Conservation (phyloP, 1,140 invertebrate genomes). For the Campodea augens region DNA sequence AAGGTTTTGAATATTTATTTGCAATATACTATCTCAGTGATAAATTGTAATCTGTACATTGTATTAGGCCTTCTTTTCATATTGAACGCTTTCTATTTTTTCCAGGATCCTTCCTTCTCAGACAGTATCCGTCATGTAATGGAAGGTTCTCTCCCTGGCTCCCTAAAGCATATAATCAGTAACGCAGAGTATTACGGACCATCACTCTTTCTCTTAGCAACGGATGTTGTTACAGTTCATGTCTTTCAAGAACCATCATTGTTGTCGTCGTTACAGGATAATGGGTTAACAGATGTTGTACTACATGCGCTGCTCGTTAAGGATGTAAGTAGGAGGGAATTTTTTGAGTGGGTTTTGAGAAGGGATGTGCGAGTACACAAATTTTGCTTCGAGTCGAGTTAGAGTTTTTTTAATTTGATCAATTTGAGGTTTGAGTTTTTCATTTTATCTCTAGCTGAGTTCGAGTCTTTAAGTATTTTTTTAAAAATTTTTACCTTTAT, state of each 20-base stretch:
- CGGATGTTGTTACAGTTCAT: slow-evolving; percentile 78
- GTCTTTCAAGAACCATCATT: slow-evolving; percentile 84
- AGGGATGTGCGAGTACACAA: too few species aligned
- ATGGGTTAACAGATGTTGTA: slow-evolving; percentile 75
- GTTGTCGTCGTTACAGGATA: slow-evolving; percentile 65
- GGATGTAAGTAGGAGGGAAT: slow-evolving; percentile 34
- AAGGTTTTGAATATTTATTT: too few species aligned
- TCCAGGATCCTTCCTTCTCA: slow-evolving; percentile 56
- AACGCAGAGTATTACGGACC: slow-evolving; percentile 86
- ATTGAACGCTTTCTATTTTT: slow-evolving; percentile 11
- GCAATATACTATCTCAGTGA: too few species aligned
- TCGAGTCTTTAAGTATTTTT: too few species aligned
- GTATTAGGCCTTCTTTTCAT: background rate
- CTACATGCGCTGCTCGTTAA: slow-evolving; percentile 68
- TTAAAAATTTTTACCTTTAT: too few species aligned
- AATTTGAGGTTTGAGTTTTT: background rate
- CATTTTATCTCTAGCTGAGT: too few species aligned
- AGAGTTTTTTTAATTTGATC: too few species aligned
- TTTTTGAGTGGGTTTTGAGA: too few species aligned
- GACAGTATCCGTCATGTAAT: slow-evolving; percentile 76
- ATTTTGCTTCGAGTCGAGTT: too few species aligned
- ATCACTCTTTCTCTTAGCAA: slow-evolving; percentile 70
- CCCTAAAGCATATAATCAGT: slow-evolving; percentile 74
- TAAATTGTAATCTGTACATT: background rate
- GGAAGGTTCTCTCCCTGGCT: slow-evolving; percentile 67